Conservation (phyloP, 2,113 vertebrate genomes). For the Mixornis gularis region DNA sequence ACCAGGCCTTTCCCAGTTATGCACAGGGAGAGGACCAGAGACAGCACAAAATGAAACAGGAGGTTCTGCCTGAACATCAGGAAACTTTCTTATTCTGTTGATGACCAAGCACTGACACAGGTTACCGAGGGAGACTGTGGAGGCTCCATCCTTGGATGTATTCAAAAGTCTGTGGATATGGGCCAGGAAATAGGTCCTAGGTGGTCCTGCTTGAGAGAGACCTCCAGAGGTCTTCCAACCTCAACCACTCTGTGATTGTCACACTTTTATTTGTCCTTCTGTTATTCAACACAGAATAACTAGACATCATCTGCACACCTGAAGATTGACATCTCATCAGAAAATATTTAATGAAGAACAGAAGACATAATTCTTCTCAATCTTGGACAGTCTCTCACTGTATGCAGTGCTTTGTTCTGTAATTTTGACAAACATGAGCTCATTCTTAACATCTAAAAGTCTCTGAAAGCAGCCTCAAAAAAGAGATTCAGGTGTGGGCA, state of each 20-base stretch:
- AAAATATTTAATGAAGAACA: not conserved
- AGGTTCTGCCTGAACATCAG: not conserved
- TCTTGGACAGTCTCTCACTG: not conserved
- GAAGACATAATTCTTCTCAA: not conserved
- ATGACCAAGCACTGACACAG: not conserved
- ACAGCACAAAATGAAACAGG: not conserved
- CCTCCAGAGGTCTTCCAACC: not conserved
- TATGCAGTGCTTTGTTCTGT: not conserved
- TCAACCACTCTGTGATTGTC: not conserved
- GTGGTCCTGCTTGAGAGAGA: not conserved
- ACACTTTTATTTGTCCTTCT: not conserved
- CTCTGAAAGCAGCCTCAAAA: not conserved
- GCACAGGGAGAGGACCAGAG: not conserved
- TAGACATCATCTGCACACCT: not conserved
- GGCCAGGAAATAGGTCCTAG: not conserved
- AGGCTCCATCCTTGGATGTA: not conserved
- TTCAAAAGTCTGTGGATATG: not conserved
- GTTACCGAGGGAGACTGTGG: not conserved
- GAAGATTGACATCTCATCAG: not conserved
- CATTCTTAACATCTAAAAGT: not conserved
- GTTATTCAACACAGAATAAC: not conserved
- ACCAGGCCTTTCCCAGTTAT: not conserved
- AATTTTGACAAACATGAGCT: not conserved
- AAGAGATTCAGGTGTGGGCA: not conserved
- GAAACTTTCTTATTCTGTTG: not conserved